Base-by-base conservation (phyloP, 2,113 vertebrate genomes). In the Lepus europaeus region DNA sequence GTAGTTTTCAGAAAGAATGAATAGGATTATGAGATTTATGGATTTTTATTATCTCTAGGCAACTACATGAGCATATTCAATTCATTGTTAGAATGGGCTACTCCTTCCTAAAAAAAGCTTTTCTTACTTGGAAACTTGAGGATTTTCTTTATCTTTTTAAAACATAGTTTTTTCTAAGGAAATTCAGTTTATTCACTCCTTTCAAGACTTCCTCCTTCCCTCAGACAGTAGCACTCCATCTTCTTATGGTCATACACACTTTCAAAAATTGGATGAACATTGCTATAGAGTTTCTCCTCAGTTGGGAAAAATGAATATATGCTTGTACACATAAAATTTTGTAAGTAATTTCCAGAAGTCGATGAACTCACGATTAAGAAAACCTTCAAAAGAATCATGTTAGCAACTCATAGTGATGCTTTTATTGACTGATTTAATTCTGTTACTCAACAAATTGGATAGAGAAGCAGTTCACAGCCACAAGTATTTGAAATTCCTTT, bases 401-500 rank as follows among this genome's bases (percentile, higher is more conserved):
- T 79, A 93, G 36, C 69, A 96, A 61, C 22, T 78, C 23, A 86
- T 14, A 93, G 16, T 49, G 19, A 87, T 78, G 87, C 36, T 91
- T 61, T 72, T 91, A 84, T 90, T 45, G 59, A 88, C 4, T 25
- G 87, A 36, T 79, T 94, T 53, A 87, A 84, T 76, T 93, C 13
- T 89, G 81, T 68, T 81, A 79, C 92, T 73, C 74, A 96, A 72
- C 19, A 77, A 87, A 89, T 64, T 90, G 11, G 2, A 31, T 56
- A 89, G 33, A 70, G 33, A 88, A 74, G n/a, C 85, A 39, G 3
- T 31, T 91, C 33, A 69, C 56, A 90, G 31, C 22, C 36, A 68
- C 11, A 39, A 66, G 16, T 53, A 79, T 36, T 72, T 33, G 53
- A 83, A 88, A 68, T 0, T 77, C 14, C 17, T 84, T 66, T 85